Percentiles rank a stretch among this genome's conserved stretches.
Conservation (phyloP, 35 echinoderm and acorn worm species). For the Ophioderma brevispina region DNA sequence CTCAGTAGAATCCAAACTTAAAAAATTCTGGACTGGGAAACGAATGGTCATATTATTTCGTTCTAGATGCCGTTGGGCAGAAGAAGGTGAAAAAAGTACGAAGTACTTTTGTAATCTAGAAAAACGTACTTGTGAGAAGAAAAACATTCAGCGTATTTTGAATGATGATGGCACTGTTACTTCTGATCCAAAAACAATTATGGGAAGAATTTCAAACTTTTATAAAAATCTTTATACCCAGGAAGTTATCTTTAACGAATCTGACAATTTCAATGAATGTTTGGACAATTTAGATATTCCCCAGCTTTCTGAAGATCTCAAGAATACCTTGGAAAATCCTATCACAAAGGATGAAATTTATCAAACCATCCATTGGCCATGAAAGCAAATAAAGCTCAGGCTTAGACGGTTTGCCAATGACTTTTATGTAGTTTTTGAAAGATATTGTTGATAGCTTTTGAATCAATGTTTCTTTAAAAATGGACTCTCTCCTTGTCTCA, state of each 20-base stretch:
- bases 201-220: slow-evolving; percentile 13
- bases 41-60: background rate
- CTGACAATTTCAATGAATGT: background rate
- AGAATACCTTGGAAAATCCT: background rate
- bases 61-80: background rate
- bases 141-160: slow-evolving; percentile 8
- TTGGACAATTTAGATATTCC: slow-evolving; percentile 15
- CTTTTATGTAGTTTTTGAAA: background rate
- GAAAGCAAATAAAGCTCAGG: slow-evolving; percentile 14
- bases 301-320: slow-evolving; percentile 4
- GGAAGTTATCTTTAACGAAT: background rate
- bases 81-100: slow-evolving; percentile 30
- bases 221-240: slow-evolving; percentile 7
- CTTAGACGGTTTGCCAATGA: background rate
- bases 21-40: background rate
- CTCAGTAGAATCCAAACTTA: background rate
- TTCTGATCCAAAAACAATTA: slow-evolving; percentile 14
- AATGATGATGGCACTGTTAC: background rate
- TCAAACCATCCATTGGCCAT: slow-evolving; percentile 17
- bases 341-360: slow-evolving; percentile 26
- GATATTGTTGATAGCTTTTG: slow-evolving; percentile 7
- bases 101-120: slow-evolving; percentile 50
- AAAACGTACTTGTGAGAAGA: slow-evolving; percentile 35
- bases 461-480: slow-evolving; percentile 15
- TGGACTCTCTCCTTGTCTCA: slow-evolving; percentile 19